phyloP scores from a whole-genome alignment of 2,888 invertebrate species.

The Odontomyia ornata region DNA sequence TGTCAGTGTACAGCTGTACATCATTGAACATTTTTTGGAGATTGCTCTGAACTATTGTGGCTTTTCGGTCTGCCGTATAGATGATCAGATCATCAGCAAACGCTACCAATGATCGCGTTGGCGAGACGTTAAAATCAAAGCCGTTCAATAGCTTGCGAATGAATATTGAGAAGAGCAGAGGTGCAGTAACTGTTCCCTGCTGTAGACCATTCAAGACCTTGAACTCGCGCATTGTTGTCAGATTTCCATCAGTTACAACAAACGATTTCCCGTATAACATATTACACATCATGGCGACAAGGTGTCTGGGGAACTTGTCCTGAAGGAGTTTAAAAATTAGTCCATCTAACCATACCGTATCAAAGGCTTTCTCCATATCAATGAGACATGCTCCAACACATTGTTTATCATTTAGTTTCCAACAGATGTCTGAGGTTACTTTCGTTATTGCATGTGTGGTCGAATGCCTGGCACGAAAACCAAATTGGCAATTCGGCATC shows the following conservation, averaged over 20 bases:
- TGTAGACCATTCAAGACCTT: conserved; percentile 11
- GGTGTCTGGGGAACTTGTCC: conserved; percentile 48
- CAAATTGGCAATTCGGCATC: conserved; percentile 53
- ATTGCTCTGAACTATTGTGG: background rate
- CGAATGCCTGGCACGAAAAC: conserved; percentile 51
- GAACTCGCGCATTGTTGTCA: background rate
- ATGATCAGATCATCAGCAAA: conserved; percentile 30
- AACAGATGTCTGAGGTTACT: conserved; percentile 10
- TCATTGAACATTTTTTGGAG: background rate
- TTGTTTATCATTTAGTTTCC: conserved; percentile 11
- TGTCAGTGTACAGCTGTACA: background rate
- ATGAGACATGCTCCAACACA: conserved; percentile 23
- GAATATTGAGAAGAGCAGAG: background rate
- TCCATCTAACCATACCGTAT: conserved; percentile 51
- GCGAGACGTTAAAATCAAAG: background rate
- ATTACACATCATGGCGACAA: conserved; percentile 51
- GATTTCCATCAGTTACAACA: background rate
- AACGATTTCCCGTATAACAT: conserved; percentile 5
- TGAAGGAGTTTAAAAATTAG: conserved; percentile 51
- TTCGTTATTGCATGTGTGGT: conserved; percentile 49
- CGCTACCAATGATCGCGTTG: background rate
- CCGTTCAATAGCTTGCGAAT: background rate
- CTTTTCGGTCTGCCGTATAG: conserved; percentile 2
- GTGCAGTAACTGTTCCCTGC: conserved; percentile 27
- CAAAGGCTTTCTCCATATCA: conserved; percentile 45